Evolutionary conservation across 2,888 invertebrate genomes (phyloP).

Genomic region (Operophtera brumata): DNA sequence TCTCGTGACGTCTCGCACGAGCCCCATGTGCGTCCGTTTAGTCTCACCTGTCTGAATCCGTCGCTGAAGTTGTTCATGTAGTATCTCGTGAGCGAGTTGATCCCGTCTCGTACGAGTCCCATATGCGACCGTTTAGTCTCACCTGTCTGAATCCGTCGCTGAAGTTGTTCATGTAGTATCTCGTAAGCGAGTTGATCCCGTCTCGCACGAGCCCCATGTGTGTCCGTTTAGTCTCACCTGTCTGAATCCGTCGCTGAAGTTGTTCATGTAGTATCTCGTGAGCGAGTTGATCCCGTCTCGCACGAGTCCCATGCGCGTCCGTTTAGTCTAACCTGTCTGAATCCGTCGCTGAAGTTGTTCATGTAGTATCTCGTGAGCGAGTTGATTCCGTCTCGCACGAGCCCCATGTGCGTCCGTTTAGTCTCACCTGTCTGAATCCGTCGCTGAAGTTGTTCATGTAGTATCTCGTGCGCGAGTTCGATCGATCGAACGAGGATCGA

Average conservation of each 20-base stretch:
- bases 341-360: constrained; percentile 98
- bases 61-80: constrained; percentile 99
- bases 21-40: no score
- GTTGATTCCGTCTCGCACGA: no score
- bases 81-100: constrained; percentile 95
- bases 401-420: no score
- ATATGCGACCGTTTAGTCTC: no score
- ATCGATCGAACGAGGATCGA: no score
- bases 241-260: constrained; percentile 96
- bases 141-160: constrained; percentile 96
- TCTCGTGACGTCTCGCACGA: no score
- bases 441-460: constrained; percentile 99
- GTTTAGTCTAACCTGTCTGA: constrained; percentile 91
- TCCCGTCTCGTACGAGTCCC: no score
- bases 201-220: constrained; percentile 91
- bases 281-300: constrained; percentile 95
- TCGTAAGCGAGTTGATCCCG: constrained; percentile 92
- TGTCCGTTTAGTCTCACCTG: constrained; percentile 91
- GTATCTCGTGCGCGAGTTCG: constrained; percentile 94
- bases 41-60: constrained; percentile 92
- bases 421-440: constrained; percentile 92
- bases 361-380: constrained; percentile 96
- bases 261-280: constrained; percentile 97
- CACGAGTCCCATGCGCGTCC: constrained; percentile 91
- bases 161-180: constrained; percentile 99